Base-by-base conservation (phyloP, 2,113 vertebrate genomes). In the Gnathonemus longibarbis region DNA sequence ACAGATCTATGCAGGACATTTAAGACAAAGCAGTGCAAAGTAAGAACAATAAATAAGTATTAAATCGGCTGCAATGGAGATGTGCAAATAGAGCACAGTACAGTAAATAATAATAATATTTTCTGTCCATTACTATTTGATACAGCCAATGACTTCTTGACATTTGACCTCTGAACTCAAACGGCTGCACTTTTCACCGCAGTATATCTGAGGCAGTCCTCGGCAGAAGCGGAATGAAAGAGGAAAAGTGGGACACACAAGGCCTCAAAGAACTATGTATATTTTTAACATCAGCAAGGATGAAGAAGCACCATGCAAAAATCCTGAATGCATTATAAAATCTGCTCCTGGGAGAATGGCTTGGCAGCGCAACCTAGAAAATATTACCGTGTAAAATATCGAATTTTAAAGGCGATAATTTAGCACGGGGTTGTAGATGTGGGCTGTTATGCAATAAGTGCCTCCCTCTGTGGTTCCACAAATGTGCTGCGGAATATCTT, bases 341-440 rank as follows among this genome's bases (percentile, higher is more conserved):
- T 46, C 48, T 11, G 85, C 85, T 31, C 52, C 53, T 66, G 89
- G 80, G 46, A 50, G 89, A 86, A 66, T 13, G 24, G 74, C 52
- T n/a, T 53, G 48, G 49, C 49, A 49, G 5, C 39, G 49, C 31
- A 87, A 48, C 83, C 83, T 48, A 84, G 39, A 46, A 84, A 84
- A n/a, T 84, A 84, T 84, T 84, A 46, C 83, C 83, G 39, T 46
- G 21, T 84, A 46, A 84, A 84, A 84, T 84, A 84, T 84, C 21
- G 83, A 84, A 84, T 84, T 21, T 52, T 49, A 87, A 56, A 87
- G 27, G 24, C n/a, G 48, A 53, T 27, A 87, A 49, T 53, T 56
- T 53, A 87, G 85, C 48, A 53, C 31, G 24, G n/a, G 62, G 50
- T 52, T 87, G 42, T 87, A n/a, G 50, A 49, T 35, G 48, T 31